Base-by-base conservation (phyloP, 2,113 vertebrate genomes). In the Lamprotornis superbus region DNA sequence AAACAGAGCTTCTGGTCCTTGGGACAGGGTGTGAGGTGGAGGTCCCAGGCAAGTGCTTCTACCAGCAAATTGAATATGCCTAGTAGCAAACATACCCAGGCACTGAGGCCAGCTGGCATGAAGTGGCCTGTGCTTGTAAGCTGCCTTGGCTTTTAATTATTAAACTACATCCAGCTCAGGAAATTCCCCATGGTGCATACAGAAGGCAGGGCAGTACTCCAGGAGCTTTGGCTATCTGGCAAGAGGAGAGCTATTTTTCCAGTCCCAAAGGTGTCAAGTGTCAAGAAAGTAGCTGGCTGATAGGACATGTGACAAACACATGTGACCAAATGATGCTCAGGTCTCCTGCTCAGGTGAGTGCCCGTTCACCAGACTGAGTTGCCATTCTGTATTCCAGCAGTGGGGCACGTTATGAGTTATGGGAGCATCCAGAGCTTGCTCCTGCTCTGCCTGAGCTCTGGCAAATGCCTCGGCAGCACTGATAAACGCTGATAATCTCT, bases 381-480 rank as follows among this genome's bases (percentile, higher is more conserved):
- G 33, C 16, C 19, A 19, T 50, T 71, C 68, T 68, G 39, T 2
- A 1, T 40, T 83, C 73, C 7, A 27, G 28, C 59, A 40, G 27
- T 18, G 39, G 33, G 59, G 46, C 47, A 24, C 0, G 0, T 37
- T 18, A 31, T 1, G 19, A 71, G 25, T 7, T 25, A 10, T 28
- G 11, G 61, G 61, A 83, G 15, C 17, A 63, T 19, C 68, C 11
- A 80, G n/a, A 76, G 17, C 53, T 83, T 44, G 11, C 30, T 71
- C 42, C 55, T 56, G 30, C 53, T 73, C 35, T 83, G 71, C 31
- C 47, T 46, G 39, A 76, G 35, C 57, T 76, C 53, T 46, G 53
- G 33, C 39, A 80, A 80, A 83, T 68, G 39, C 39, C 71, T 80
- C 2, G 2, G 2, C n/a, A 75, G 39, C 39, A 25, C 1, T 59